Conservation (phyloP, 2,888 invertebrate species). For the Diaperis boleti region DNA sequence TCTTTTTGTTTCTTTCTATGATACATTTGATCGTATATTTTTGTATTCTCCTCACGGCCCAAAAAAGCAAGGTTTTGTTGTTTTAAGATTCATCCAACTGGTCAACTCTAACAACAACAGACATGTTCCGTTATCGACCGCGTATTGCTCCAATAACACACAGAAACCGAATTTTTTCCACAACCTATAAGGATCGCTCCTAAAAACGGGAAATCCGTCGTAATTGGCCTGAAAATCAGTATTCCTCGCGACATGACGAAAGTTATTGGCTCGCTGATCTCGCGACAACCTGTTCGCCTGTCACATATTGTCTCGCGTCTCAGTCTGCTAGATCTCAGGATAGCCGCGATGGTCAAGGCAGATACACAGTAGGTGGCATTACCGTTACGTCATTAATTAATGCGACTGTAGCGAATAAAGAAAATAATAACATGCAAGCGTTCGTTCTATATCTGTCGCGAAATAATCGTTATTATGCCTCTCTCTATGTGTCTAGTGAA, state of each 20-base stretch:
- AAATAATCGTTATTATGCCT: slow-evolving; percentile 36
- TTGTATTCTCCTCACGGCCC: too few relatives aligned
- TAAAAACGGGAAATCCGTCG: neutral
- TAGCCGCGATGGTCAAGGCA: slow-evolving; percentile 38
- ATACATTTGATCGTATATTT: too few relatives aligned
- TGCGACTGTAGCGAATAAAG: slow-evolving; percentile 24
- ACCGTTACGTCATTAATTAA: slow-evolving; percentile 42
- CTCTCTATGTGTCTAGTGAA: slow-evolving; percentile 23
- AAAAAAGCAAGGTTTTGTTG: too few relatives aligned
- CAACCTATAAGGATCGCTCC: too few relatives aligned
- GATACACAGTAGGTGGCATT: slow-evolving; percentile 42
- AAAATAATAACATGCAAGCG: slow-evolving; percentile 38
- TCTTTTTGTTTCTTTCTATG: too few relatives aligned
- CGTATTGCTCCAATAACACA: too few relatives aligned
- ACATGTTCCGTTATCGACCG: too few relatives aligned
- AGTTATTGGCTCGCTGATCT: slow-evolving; percentile 1
- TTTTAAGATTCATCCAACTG: too few relatives aligned
- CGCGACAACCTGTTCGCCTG: slow-evolving; percentile 31
- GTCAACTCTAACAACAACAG: too few relatives aligned
- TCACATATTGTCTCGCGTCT: slow-evolving; percentile 40
- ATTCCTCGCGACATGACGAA: neutral
- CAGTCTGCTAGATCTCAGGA: slow-evolving; percentile 30
- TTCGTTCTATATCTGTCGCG: slow-evolving; percentile 40
- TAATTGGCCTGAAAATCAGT: slow-evolving; percentile 2
- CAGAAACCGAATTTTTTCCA: too few relatives aligned